A percentile compares a stretch with the other conserved stretches of the same genome.
phyloP scores from a whole-genome alignment of 1,140 invertebrate species.

The Phymorhynchus buccinoides region DNA sequence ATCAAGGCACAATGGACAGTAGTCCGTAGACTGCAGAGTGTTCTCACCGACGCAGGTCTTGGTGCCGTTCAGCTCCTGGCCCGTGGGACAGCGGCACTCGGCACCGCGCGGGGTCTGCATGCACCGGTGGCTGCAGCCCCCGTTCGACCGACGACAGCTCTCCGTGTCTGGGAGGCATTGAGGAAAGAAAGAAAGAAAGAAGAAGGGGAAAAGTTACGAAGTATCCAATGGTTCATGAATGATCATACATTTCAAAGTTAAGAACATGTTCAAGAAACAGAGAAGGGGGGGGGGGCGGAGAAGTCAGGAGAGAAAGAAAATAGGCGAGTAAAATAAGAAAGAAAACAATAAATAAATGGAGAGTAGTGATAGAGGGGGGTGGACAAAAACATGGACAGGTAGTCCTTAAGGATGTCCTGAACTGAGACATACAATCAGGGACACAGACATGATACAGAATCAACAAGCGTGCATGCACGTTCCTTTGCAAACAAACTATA shows the following conservation, averaged over 20 bases:
- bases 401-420: no score
- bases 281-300: background rate
- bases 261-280: background rate
- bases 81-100: slow-evolving; percentile 88
- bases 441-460: no score
- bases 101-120: slow-evolving; percentile 92
- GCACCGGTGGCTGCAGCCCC: slow-evolving; percentile 88
- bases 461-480: no score
- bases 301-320: no score
- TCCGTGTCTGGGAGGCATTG: slow-evolving; percentile 54
- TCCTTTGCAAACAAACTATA: no score
- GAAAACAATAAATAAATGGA: background rate
- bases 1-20: slow-evolving; percentile 1
- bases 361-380: no score
- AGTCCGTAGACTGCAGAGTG: background rate
- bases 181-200: background rate
- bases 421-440: no score
- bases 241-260: no score
- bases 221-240: no score
- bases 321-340: background rate
- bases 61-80: slow-evolving; percentile 76
- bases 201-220: background rate
- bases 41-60: slow-evolving; percentile 77
- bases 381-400: no score
- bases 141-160: slow-evolving; percentile 62